Evolutionary conservation across 2,888 invertebrate genomes (phyloP).

Genomic region (Ptilodon capucinus): DNA sequence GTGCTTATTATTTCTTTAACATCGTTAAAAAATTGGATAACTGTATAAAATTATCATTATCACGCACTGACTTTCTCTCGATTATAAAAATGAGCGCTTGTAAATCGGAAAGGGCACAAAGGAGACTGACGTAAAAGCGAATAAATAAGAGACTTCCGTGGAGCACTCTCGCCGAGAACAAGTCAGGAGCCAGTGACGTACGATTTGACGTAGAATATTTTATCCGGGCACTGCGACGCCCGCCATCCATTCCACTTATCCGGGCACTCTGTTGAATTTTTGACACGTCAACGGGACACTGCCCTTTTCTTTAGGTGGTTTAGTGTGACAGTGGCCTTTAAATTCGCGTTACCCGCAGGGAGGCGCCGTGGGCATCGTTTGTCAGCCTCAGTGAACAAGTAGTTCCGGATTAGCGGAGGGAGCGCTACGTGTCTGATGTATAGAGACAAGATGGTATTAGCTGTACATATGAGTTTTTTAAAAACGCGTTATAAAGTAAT

Average conservation of each 20-base stretch:
- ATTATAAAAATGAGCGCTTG: conserved; percentile 51
- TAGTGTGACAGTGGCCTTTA: conserved; percentile 71
- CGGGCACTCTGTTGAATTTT: conserved; percentile 78
- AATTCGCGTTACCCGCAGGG: conserved; percentile 61
- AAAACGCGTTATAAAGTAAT: background rate
- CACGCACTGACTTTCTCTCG: conserved; percentile 31
- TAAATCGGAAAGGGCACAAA: conserved; percentile 70
- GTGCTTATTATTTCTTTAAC: too few relatives aligned
- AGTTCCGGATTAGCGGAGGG: conserved; percentile 36
- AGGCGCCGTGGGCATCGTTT: conserved; percentile 39
- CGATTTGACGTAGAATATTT: conserved; percentile 81
- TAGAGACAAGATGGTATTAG: conserved; percentile 16
- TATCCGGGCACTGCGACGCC: conserved; percentile 66
- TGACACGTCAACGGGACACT: conserved; percentile 71
- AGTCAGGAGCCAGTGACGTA: conserved; percentile 78
- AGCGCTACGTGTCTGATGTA: conserved; percentile 20
- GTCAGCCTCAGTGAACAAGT: conserved; percentile 41
- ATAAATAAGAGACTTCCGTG: conserved; percentile 79
- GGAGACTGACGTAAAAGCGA: conserved; percentile 71
- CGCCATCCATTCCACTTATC: conserved; percentile 81
- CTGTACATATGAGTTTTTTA: too few relatives aligned
- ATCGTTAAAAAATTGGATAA: too few relatives aligned
- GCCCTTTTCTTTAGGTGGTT: conserved; percentile 73
- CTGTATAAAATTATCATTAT: conserved; percentile 37
- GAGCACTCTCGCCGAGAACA: conserved; percentile 74